Percentiles rank a stretch among this genome's conserved stretches.
phyloP scores from a whole-genome alignment of 2,113 vertebrate species.

The Cephalopholis sonnerati region DNA sequence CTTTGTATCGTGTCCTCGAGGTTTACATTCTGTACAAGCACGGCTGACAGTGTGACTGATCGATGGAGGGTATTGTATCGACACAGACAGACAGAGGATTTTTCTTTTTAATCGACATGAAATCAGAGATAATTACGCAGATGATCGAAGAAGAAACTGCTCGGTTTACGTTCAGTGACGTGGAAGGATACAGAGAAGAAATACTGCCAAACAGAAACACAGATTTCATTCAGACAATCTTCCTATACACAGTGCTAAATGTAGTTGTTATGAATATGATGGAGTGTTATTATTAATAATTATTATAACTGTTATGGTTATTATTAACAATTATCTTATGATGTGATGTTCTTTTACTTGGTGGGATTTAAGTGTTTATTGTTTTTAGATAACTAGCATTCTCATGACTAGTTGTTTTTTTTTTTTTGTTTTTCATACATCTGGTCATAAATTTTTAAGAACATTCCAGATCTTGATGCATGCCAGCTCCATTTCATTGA shows the following conservation, averaged over 20 bases:
- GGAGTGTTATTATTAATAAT: constrained; percentile 88
- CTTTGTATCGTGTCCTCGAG: constrained; percentile 73
- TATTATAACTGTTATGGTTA: constrained; percentile 88
- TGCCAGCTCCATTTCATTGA: constrained; percentile 78
- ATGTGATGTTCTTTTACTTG: constrained; percentile 87
- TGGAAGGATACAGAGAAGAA: constrained; percentile 56
- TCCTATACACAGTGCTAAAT: constrained; percentile 87
- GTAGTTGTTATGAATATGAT: constrained; percentile 88
- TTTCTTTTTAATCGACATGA: constrained; percentile 39
- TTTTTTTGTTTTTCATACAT: constrained; percentile 60
- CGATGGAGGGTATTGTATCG: constrained; percentile 44
- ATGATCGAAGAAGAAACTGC: constrained; percentile 28
- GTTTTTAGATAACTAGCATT: constrained; percentile 86
- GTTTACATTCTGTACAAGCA: constrained; percentile 78
- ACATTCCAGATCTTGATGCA: constrained; percentile 77
- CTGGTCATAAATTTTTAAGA: constrained; percentile 72
- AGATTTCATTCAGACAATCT: constrained; percentile 84
- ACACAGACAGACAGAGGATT: constrained; percentile 30
- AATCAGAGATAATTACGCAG: constrained; percentile 35
- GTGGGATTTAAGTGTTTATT: constrained; percentile 87
- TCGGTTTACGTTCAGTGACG: constrained; percentile 64
- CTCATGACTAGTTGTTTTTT: constrained; percentile 80
- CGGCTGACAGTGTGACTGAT: constrained; percentile 58
- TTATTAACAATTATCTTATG: constrained; percentile 87
- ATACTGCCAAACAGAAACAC: constrained; percentile 67